Base-by-base conservation (phyloP, 2,888 invertebrate genomes). In the Drosophila atroscutellata region DNA sequence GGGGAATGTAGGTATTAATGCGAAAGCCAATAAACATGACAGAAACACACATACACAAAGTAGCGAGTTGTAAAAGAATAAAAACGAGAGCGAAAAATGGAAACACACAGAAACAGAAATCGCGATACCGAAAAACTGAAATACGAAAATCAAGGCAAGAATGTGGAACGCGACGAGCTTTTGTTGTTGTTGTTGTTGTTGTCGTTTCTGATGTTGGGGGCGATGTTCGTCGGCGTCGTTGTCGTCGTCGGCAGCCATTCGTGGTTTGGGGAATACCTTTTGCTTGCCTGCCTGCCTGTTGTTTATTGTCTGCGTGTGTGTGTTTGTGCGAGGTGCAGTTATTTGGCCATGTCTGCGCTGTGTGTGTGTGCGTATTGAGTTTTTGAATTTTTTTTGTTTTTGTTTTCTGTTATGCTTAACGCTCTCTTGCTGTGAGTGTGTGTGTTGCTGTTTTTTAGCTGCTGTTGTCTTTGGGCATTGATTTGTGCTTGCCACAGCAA, bases 211-310 rank as follows among this genome's bases (percentile, higher is more conserved):
- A 42, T 61, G 61, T 72, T 77, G 81, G 81, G 79, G 81, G 81
- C 74, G 79, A 81, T 64, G 77, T 50, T 77, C 80, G 80, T 75
- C 80, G 75, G 52, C 56, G 75, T 52, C 47, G 69, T 37, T 36
- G 66, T 61, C 78, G 69, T 37, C 42, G 66, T 61, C 78, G 63
- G 69, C 56, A 64, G 72, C 72, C 68, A 83, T 79, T 83, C 81
- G 82, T 85, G 83, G 83, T 85, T 86, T 87, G 88, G 88, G 86
- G 88, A 86, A 86, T 86, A 89, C 90, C 90, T 86, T 78, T 83
- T 72, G 86, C 71, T 75, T 68, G 64, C 52, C 47, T 62, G 28
- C 26, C 20, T 47, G 30, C 52, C 52, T 69, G 52, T 24, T 42
- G 56, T 60, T 70, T 70, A 52, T 61, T 57, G 52, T 77, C 77